A percentile compares a stretch with the other conserved stretches of the same genome.
Evolutionary conservation across 1,140 invertebrate genomes (phyloP).

Genomic region (Agrilus planipennis): DNA sequence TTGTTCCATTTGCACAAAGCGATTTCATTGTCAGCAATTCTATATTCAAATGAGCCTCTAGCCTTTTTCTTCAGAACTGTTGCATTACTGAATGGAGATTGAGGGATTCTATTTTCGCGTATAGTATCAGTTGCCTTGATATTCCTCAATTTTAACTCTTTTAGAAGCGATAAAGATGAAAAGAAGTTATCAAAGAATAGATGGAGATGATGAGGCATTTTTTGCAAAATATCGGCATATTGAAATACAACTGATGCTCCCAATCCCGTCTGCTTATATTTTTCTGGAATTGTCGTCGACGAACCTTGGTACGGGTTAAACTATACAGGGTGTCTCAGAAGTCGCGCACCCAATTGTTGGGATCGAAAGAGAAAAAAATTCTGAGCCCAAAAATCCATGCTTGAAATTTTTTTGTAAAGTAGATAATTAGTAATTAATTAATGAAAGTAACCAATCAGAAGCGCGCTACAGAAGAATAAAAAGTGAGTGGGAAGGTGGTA

Average conservation of each 20-base stretch:
- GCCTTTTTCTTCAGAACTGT: conserved; percentile 10
- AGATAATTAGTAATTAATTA: too few relatives aligned
- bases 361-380: too few relatives aligned
- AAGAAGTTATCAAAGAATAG: conserved; percentile 12
- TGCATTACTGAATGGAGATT: conserved; percentile 15
- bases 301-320: conserved; percentile 21
- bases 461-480: too few relatives aligned
- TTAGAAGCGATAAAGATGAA: conserved; percentile 9
- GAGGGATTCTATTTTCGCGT: conserved; percentile 20
- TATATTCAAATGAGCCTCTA: conserved; percentile 12
- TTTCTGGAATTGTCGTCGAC: neutral
- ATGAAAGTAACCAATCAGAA: too few relatives aligned
- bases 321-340: too few relatives aligned
- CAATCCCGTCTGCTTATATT: conserved; percentile 1
- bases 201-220: conserved; percentile 6
- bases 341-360: too few relatives aligned
- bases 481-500: too few relatives aligned
- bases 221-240: conserved; percentile 4
- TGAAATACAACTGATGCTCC: neutral
- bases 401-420: too few relatives aligned
- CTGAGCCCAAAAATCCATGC: too few relatives aligned
- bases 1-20: conserved; percentile 20
- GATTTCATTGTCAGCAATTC: conserved; percentile 7
- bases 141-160: conserved; percentile 7
- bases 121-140: conserved; percentile 17